Evolutionary conservation across 2,888 invertebrate genomes (phyloP).

Genomic region (Oscheius sp.): DNA sequence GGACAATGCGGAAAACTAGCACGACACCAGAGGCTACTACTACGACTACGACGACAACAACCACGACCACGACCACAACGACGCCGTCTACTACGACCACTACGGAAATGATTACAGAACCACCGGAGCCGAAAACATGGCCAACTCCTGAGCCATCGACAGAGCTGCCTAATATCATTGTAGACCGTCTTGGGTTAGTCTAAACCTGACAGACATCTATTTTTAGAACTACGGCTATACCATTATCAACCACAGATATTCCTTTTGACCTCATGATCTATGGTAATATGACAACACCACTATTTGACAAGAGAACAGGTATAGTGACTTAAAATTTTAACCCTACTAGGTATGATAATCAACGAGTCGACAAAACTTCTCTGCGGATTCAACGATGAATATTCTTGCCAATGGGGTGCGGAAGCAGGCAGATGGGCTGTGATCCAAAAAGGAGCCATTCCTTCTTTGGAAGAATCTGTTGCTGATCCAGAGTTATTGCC

Average conservation of each 20-base stretch:
- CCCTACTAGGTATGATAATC: slow-evolving; percentile 47
- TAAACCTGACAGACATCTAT: background rate
- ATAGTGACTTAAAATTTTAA: background rate
- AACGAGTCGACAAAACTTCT: slow-evolving; percentile 60
- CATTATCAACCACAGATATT: slow-evolving; percentile 42
- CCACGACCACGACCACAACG: slow-evolving; percentile 11
- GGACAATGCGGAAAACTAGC: slow-evolving; percentile 32
- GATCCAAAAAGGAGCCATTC: slow-evolving; percentile 64
- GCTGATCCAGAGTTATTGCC: slow-evolving; percentile 48
- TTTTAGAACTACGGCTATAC: slow-evolving; percentile 19
- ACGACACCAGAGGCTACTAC: background rate
- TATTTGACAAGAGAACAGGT: slow-evolving; percentile 60
- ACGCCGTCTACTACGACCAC: slow-evolving; percentile 22
- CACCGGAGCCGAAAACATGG: background rate
- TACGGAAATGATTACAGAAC: slow-evolving; percentile 12
- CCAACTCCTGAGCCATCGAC: slow-evolving; percentile 18
- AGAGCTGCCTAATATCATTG: slow-evolving; percentile 1
- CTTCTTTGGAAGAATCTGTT: slow-evolving; percentile 58
- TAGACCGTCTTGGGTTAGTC: slow-evolving; percentile 2
- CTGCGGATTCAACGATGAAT: slow-evolving; percentile 65
- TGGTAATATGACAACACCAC: slow-evolving; percentile 62
- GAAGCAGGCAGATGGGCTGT: slow-evolving; percentile 67
- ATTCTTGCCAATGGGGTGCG: slow-evolving; percentile 66
- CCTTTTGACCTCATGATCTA: slow-evolving; percentile 63
- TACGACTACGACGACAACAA: background rate